Base-by-base conservation (phyloP, 1,140 invertebrate genomes). In the Temnothorax nylanderi region DNA sequence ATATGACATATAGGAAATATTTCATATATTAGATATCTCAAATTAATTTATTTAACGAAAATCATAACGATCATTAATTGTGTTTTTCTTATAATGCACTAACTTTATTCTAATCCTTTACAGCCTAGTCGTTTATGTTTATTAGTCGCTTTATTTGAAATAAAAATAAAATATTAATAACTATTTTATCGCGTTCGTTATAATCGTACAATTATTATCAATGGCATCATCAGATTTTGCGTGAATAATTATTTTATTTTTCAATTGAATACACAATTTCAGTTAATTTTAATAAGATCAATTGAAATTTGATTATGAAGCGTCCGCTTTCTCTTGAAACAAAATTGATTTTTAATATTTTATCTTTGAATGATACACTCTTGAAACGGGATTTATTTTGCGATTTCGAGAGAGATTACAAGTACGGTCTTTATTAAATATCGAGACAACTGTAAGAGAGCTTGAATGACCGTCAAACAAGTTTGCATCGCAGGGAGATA, bases 391-490 rank as follows among this genome's bases (percentile, higher is more conserved):
- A 32, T 69, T 47, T 10, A 11, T 69, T 47, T 69, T 11, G 41
- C n/a, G 11, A 26, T 47, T 69, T 69, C 32, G 11, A 26, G 44
- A 47, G 26, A 47, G 3, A 16, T 47, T 16, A 26, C 3, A 69
- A 47, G 21, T 64, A 47, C 3, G 32, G 11, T 13, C 11, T 37
- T 37, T 69, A 69, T 47, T 47, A 51, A 80, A 80, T 67, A 56
- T 13, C 8, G 64, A 44, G 32, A 18, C 6, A 44, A 18, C 5
- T 37, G 21, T 65, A 44, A 54, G n/a, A 51, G 34, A 2, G 5
- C 32, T 54, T 47, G 76, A 13, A 21, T 82, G 67, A 41, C 54
- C 80, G 56, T 32, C 78, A 60, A 82, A 56, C 56, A 72, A 84
- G 80, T 47, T 82, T 58, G 37, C 37, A 10, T 60, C 26, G 67